A percentile compares a stretch with the other conserved stretches of the same genome.
Evolutionary conservation across 2,113 vertebrate species (phyloP).

Genomic region (Odontesthes bonariensis): DNA sequence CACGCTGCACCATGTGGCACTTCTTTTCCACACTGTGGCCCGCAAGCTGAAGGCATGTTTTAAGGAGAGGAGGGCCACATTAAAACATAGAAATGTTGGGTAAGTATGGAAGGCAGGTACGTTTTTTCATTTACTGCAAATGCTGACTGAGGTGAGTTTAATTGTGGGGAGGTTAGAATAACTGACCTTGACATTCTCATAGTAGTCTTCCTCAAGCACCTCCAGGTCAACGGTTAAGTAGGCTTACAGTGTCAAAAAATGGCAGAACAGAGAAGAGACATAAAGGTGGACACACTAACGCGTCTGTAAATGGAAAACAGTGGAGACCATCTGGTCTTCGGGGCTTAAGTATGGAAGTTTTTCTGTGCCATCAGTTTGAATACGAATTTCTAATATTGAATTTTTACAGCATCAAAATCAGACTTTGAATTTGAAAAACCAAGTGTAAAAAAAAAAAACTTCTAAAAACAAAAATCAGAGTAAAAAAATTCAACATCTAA

Average conservation of each 20-base stretch:
- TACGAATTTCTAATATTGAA: too few species aligned
- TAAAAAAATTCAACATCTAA: too few species aligned
- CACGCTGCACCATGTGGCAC: conserved; percentile 78
- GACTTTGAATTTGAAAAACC: too few species aligned
- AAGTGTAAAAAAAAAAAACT: too few species aligned
- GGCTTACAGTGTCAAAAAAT: conserved; percentile 67
- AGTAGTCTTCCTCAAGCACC: conserved; percentile 84
- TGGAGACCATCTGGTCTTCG: not conserved
- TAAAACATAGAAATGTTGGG: not conserved
- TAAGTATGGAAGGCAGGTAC: not conserved
- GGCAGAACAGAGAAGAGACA: not conserved
- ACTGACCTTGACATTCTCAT: conserved; percentile 87
- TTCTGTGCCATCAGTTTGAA: too few species aligned
- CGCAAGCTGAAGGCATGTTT: conserved; percentile 74
- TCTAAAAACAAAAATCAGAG: too few species aligned
- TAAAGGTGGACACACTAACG: not conserved
- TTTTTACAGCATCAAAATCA: too few species aligned
- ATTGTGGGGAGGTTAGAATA: rapidly evolving
- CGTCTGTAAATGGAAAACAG: conserved; percentile 1
- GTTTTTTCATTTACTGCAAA: not conserved
- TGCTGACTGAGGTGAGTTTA: too few species aligned
- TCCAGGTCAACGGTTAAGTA: conserved; percentile 82
- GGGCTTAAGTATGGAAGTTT: too few species aligned
- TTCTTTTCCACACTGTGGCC: conserved; percentile 81
- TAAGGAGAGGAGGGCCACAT: not conserved